Percentiles rank a stretch among this genome's conserved stretches.
Conservation (phyloP, 2,888 invertebrate species). For the Tachina fera region DNA sequence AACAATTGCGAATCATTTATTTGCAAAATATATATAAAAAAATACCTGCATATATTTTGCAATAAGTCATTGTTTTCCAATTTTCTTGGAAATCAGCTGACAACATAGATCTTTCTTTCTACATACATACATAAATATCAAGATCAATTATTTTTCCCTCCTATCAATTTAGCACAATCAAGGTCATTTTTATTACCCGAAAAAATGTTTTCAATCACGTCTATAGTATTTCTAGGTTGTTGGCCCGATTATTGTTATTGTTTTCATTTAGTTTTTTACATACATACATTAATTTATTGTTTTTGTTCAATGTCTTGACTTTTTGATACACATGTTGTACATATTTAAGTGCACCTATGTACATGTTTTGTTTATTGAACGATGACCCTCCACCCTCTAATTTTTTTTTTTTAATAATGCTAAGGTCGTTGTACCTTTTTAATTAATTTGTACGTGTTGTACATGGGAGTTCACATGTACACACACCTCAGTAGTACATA, state of each 20-base stretch:
- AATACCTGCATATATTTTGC: neutral
- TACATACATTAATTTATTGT: conserved; percentile 27
- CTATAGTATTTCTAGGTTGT: conserved; percentile 23
- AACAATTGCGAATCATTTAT: conserved; percentile 10
- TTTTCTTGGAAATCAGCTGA: conserved; percentile 26
- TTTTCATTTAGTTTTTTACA: conserved; percentile 8
- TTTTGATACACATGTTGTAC: neutral
- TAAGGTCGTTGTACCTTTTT: neutral
- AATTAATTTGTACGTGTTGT: neutral
- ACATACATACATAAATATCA: neutral
- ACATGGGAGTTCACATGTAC: neutral
- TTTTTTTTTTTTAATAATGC: neutral
- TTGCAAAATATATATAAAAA: neutral
- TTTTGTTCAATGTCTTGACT: neutral
- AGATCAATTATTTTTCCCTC: neutral
- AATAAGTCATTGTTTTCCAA: neutral
- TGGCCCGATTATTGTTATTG: conserved; percentile 16
- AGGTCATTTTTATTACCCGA: conserved; percentile 52
- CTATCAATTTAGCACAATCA: conserved; percentile 34
- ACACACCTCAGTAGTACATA: too few relatives aligned
- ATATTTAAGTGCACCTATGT: neutral
- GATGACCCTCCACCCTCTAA: neutral
- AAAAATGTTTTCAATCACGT: conserved; percentile 32
- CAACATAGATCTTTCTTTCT: neutral
- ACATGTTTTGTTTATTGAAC: neutral